Base-by-base conservation (phyloP, 1,140 invertebrate genomes). In the Phenacoccus solenopsis region DNA sequence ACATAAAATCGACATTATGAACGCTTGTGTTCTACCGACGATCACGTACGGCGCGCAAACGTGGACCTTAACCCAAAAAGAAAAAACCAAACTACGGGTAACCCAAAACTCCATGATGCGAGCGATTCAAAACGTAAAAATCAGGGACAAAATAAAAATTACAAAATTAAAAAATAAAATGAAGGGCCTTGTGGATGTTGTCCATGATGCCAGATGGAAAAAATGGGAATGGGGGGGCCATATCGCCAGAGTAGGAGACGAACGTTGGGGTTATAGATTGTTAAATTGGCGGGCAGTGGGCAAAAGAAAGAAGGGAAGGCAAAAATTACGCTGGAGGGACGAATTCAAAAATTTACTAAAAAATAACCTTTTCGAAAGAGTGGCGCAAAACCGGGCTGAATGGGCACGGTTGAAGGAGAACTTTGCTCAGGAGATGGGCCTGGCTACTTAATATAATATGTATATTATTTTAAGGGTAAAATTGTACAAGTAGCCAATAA, bases 171-270 rank as follows among this genome's bases (percentile, higher is more conserved):
- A 28, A 10, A 67, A 64, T 1, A 69, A 20, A 35, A 30, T 22
- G 20, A 38, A 67, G 25, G 16, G 4, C 1, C 59, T 16, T n/a
- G 12, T n/a, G 20, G 61, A 70, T 22, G 24, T 69, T 59, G 28
- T 28, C 28, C 2, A 71, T 1, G 24, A 16, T n/a, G 28, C 21
- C 9, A 28, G 27, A 22, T 3, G 22, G 25, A 4, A 30, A 24
- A 72, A 72, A 68, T 72, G 72, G 72, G 38, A 71, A 10, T 73
- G 72, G 72, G 72, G 67, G 21, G 72, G 72, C 1, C 70, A 73
- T 61, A 30, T 71, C 2, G 30, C 30, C 0, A 69, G 70, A 22
- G 64, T 38, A 49, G 16, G 49, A 3, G 67, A 68, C 22, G 27
- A 69, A 12, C 59, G 70, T 25, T 71, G 67, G 64, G 67, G 28